Percentiles rank a stretch among this genome's conserved stretches.
phyloP scores from a whole-genome alignment of 2,888 invertebrate species.

The Hoplodrina blanda region DNA sequence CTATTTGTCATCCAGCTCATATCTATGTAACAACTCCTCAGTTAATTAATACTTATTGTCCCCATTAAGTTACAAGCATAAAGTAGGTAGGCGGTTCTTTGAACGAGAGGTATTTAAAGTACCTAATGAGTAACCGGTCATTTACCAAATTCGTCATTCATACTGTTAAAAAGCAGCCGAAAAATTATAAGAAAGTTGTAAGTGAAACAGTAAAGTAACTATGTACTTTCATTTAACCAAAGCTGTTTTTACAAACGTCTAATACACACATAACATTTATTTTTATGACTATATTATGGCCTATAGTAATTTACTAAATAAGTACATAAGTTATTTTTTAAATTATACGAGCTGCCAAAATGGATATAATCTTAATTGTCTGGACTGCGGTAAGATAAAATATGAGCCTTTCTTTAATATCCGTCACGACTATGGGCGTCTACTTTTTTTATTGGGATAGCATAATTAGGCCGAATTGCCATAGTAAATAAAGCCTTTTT shows the following conservation, averaged over 20 bases:
- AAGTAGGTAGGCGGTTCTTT: neutral
- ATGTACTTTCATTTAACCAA: constrained; percentile 16
- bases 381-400: constrained; percentile 22
- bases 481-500: constrained; percentile 5
- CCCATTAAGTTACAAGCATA: too few relatives aligned
- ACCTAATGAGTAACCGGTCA: neutral
- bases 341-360: constrained; percentile 44
- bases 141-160: neutral
- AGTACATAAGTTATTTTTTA: constrained; percentile 29
- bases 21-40: too few relatives aligned
- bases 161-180: constrained; percentile 2
- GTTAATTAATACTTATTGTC: too few relatives aligned
- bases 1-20: too few relatives aligned
- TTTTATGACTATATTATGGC: constrained; percentile 42
- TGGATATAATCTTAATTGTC: constrained; percentile 37
- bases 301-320: constrained; percentile 35
- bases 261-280: constrained; percentile 36
- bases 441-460: constrained; percentile 13
- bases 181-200: constrained; percentile 4
- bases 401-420: constrained; percentile 32
- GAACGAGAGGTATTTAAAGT: neutral
- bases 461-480: constrained; percentile 3
- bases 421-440: constrained; percentile 46
- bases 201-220: constrained; percentile 5
- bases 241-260: constrained; percentile 9